Evolutionary conservation across 2,113 vertebrate genomes (phyloP).

Genomic region (Leucosticte australis): DNA sequence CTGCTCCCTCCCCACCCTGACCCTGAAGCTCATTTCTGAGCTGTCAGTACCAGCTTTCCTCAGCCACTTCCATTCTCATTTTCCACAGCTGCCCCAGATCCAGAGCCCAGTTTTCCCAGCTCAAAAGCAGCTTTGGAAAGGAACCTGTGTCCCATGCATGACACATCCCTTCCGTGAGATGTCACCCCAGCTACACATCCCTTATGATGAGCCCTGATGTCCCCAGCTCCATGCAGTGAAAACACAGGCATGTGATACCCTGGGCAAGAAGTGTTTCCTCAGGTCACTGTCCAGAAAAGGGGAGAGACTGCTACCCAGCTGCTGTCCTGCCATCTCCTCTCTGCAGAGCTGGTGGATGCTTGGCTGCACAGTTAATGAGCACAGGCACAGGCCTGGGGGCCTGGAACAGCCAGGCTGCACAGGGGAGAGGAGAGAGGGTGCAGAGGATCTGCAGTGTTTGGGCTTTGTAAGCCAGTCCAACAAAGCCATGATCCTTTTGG

Average conservation of each 20-base stretch:
- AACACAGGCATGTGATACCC: background rate
- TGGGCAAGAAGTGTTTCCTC: background rate
- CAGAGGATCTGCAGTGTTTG: background rate
- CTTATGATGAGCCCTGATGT: background rate
- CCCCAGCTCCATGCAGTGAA: background rate
- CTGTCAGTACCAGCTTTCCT: background rate
- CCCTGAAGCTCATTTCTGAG: background rate
- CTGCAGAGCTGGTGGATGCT: background rate
- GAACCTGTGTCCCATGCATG: rapidly evolving
- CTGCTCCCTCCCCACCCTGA: background rate
- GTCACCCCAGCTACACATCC: background rate
- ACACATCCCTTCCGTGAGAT: background rate
- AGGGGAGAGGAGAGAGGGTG: background rate
- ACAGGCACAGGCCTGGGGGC: background rate
- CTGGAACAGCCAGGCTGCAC: background rate
- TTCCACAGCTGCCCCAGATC: background rate
- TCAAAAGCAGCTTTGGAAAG: background rate
- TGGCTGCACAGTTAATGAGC: background rate
- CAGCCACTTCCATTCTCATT: background rate
- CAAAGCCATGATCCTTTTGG: background rate
- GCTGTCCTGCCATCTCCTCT: background rate
- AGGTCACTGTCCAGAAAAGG: background rate
- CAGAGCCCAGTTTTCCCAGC: background rate
- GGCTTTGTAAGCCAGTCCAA: background rate
- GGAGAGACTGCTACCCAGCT: background rate